Evolutionary conservation across 1,140 invertebrate species (phyloP), one percentile per base, ranked within the genome.

Genomic region (Brachionus plicatilis): DNA sequence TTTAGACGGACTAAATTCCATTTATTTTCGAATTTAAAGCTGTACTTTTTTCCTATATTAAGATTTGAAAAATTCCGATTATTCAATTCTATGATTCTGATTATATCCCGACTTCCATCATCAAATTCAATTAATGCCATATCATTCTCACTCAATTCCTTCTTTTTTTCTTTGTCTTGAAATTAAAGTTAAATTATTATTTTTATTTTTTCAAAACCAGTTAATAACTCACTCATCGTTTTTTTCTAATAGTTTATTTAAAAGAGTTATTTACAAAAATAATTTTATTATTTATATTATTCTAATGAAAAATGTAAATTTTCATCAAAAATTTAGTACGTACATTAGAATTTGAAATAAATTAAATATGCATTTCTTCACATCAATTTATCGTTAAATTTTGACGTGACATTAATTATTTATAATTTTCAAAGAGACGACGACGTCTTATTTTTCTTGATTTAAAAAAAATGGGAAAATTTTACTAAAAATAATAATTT

Each of bases 81-180:
- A 43, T 72, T 72, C 12, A 72, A 43, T 43, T 72, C 68, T 0
- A 43, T 41, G 5, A 72, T 41, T 17, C 8, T 72, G 12, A 72
- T 43, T 43, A 72, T 72, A 24, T 72, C 68, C n/a, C 68, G 68
- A 43, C 68, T 72, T 43, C n/a, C 41, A 43, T 72, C 68, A 43
- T 72, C 68, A 43, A 72, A 72, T 72, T 72, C 68, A 41, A 72
- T 72, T n/a, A 72, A 72, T 20, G 37, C 68, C 68, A 72, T 72
- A 20, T 72, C 68, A 72, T 72, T 72, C 33, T 72, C 41, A 41
- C 6, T 20, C 8, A 41, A 0, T 41, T 43, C 24, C 20, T 43
- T 72, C n/a, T 72, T 72, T 11, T 1, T 41, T 47, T 43, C 17
- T 41, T 43, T 43, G 24, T 72, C 68, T 72, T n/a, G 1, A 53